Evolutionary conservation across 2,888 invertebrate genomes (phyloP), one percentile per base, ranked within the genome.

Genomic region (Hirudinaria manillensis): DNA sequence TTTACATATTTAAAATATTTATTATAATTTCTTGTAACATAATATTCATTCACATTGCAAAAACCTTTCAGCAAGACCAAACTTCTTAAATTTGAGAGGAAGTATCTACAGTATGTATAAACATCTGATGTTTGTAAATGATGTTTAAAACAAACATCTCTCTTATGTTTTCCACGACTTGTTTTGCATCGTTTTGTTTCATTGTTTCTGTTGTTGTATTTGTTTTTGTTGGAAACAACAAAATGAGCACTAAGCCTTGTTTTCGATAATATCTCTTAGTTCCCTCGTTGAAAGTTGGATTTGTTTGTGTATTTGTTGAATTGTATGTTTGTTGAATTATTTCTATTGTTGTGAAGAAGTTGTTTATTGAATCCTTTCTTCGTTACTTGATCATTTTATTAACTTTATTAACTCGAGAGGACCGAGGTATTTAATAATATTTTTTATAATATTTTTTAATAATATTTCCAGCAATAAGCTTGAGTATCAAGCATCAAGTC

Each of bases 41-140:
- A 13, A 6, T 29, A 61, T 61, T 72, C 19, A n/a, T 61, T 72
- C 32, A 65, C 32, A 61, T 7, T 61, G 29, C 61, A 61, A 61
- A 1, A 13, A 29, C 2, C 61, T 61, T 61, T 38, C 94, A 96
- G 95, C 95, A 88, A 93, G 96, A 85, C 96, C 96, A 86, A 96
- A 94, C 87, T 96, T 94, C 90, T 91, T 96, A 89, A 95, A 94
- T 90, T 92, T 96, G 89, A 80, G 82, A 66, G 77, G 78, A 74
- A 80, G 77, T 74, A 78, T 78, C 75, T 78, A 78, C 76, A 74
- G 76, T 76, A 76, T 32, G 76, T 74, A 53, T 45, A 16, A 10
- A 16, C 19, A 16, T 34, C 7, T 68, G 7, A 16, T 38, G 21
- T 71, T 34, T 71, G n/a, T 2, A n/a, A 45, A 38, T 7, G 7